These are phyloP conservation scores for Amiota communis DNA, from an alignment of 2,888 invertebrate genomes.

Conservation along the genomic window DNA sequence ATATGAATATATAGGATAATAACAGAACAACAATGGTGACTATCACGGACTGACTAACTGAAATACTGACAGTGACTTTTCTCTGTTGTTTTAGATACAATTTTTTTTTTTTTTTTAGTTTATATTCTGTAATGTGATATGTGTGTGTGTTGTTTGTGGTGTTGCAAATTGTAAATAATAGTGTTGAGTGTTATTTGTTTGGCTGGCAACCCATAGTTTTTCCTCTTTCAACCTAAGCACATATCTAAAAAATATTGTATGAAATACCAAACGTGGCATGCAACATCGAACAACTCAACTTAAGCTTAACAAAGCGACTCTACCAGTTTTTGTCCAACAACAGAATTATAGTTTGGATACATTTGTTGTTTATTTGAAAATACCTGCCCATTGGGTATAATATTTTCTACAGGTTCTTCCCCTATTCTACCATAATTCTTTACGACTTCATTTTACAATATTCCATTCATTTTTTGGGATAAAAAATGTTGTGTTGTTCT, in stretches of 20 bases:
- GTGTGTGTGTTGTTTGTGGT: background rate
- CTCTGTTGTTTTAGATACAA: background rate
- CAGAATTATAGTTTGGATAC: background rate
- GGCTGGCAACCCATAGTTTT: background rate
- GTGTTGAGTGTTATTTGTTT: conserved; percentile 25
- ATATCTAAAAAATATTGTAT: background rate
- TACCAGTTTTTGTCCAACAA: too few species aligned
- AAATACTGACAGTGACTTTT: background rate
- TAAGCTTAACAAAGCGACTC: background rate
- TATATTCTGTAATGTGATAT: too few species aligned
- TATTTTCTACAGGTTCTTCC: background rate
- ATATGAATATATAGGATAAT: too few species aligned
- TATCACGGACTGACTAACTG: too few species aligned
- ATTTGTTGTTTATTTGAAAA: conserved; percentile 29
- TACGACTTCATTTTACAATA: background rate
- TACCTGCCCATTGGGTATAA: conserved; percentile 28
- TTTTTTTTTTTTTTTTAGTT: background rate
- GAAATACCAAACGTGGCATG: background rate
- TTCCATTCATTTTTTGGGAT: background rate
- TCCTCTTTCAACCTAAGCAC: background rate
- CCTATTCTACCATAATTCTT: background rate
- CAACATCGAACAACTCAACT: conserved; percentile 13
- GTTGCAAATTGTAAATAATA: conserved; percentile 31
- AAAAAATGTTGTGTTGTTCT: background rate
- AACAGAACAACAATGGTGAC: too few species aligned